Evolutionary conservation across 2,797 vertebrate species (phyloP).

Genomic region (Arctocebus calabarensis): DNA sequence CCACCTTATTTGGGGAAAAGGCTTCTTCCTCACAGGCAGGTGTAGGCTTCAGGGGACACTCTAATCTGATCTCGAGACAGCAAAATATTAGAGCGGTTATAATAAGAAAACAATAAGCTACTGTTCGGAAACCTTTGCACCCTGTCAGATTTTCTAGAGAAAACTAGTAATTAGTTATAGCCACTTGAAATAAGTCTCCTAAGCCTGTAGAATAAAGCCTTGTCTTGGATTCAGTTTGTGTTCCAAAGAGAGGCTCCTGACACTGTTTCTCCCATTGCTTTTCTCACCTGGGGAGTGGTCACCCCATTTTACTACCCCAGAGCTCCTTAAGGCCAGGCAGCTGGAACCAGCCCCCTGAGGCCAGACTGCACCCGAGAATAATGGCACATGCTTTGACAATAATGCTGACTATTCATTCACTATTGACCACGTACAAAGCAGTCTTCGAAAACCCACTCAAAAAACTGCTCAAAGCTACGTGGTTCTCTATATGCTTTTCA

Average conservation of each 20-base stretch:
- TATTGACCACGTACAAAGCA: not conserved
- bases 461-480: not conserved
- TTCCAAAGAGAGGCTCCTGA: constrained; percentile 22
- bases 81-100: not conserved
- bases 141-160: constrained; percentile 55
- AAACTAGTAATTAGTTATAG: constrained; percentile 33
- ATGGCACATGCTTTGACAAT: not conserved
- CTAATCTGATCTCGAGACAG: constrained; percentile 1
- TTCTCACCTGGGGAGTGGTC: not conserved
- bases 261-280: not conserved
- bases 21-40: constrained; percentile 32
- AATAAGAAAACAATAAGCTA: constrained; percentile 19
- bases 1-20: not conserved
- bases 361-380: not conserved
- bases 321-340: not conserved
- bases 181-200: not conserved
- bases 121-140: constrained; percentile 50
- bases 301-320: not conserved
- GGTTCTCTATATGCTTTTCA: not conserved
- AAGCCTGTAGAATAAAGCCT: not conserved
- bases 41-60: constrained; percentile 8
- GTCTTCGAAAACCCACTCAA: not conserved
- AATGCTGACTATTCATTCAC: not conserved
- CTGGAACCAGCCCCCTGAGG: not conserved
- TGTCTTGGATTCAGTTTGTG: constrained; percentile 51